Evolutionary conservation across 2,113 vertebrate species (phyloP).

Genomic region (Sinocyclocheilus grahami): DNA sequence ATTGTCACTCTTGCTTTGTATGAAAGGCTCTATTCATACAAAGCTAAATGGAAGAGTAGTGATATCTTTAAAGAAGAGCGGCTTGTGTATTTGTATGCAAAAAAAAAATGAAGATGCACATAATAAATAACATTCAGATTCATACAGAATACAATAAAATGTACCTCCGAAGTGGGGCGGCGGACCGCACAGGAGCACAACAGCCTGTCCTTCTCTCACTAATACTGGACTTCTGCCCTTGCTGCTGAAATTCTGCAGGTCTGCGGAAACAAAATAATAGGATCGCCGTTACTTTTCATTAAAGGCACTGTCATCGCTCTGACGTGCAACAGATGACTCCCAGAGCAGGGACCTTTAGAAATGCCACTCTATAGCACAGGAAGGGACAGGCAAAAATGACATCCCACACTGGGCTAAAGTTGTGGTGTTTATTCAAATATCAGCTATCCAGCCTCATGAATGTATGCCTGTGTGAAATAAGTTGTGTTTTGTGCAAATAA

Average conservation of each 20-base stretch:
- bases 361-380: conserved; percentile 63
- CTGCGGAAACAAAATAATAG: conserved; percentile 68
- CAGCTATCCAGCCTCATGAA: neutral
- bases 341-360: conserved; percentile 62
- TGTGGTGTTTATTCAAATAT: conserved; percentile 1
- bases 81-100: conserved; percentile 14
- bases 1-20: conserved; percentile 4
- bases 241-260: conserved; percentile 84
- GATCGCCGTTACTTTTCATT: conserved; percentile 67
- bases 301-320: conserved; percentile 61
- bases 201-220: conserved; percentile 87
- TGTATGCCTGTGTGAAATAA: neutral
- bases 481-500: neutral
- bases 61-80: neutral
- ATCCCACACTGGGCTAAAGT: conserved; percentile 13
- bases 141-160: neutral
- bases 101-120: neutral
- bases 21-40: neutral
- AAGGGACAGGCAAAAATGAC: conserved; percentile 64
- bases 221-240: conserved; percentile 80
- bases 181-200: conserved; percentile 85
- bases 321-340: conserved; percentile 56
- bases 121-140: neutral
- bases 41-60: neutral
- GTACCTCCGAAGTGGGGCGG: conserved; percentile 85